A percentile compares a stretch with the other conserved stretches of the same genome.
phyloP scores from a whole-genome alignment of 2,797 vertebrate genomes.

The Danio tinwini region DNA sequence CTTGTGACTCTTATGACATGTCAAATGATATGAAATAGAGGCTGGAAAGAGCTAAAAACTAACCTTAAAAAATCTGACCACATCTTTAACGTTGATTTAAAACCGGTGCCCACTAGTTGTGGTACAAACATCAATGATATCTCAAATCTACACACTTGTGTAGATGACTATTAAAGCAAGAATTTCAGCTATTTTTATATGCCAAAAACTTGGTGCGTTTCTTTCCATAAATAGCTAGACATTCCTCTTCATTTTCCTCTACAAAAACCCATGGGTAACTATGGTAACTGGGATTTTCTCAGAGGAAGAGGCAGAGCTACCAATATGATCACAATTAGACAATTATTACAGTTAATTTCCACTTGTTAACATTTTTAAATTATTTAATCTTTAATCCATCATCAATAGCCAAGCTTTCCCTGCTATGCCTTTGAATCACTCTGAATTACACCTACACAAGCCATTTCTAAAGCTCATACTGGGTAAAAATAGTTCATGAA shows the following conservation, averaged over 20 bases:
- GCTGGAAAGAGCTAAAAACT: background rate
- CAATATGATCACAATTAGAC: background rate
- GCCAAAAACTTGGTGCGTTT: background rate
- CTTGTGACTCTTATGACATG: background rate
- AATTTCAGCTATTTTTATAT: background rate
- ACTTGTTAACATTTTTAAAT: background rate
- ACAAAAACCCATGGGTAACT: slow-evolving; percentile 14
- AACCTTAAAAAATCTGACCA: slow-evolving; percentile 5
- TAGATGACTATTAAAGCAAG: background rate
- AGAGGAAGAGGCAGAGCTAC: background rate
- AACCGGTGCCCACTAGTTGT: background rate
- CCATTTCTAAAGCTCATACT: background rate
- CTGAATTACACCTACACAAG: background rate
- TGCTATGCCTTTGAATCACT: background rate
- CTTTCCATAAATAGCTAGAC: background rate
- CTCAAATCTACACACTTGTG: background rate
- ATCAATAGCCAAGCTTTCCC: background rate
- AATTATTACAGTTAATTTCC: background rate
- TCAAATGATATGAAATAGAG: background rate
- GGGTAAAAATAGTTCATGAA: background rate
- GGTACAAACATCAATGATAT: background rate
- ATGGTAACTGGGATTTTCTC: slow-evolving; percentile 15
- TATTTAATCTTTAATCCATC: background rate
- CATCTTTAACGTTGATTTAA: background rate
- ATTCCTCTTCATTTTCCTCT: slow-evolving; percentile 18